Evolutionary conservation across 2,888 invertebrate genomes (phyloP).

Genomic region (Caenorhabditis parvicauda): DNA sequence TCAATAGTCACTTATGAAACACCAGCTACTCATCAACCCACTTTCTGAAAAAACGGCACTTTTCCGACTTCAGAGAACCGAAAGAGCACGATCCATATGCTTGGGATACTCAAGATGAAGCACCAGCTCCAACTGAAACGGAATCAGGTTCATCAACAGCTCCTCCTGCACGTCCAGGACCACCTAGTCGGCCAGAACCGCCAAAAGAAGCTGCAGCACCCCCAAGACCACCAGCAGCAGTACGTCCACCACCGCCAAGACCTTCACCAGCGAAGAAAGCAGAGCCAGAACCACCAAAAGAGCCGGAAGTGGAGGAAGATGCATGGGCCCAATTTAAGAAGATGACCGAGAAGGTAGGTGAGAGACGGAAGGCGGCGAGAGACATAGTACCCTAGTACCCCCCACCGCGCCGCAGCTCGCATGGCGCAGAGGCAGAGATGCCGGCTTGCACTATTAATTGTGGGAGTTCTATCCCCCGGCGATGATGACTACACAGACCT

Average conservation of each 20-base stretch:
- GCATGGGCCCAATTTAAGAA: slow-evolving; percentile 59
- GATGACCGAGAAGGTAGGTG: slow-evolving; percentile 56
- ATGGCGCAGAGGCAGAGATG: slow-evolving; percentile 17
- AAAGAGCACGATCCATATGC: slow-evolving; percentile 48
- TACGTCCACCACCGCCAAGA: slow-evolving; percentile 40
- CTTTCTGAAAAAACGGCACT: no score
- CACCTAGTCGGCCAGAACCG: slow-evolving; percentile 35
- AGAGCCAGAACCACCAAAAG: slow-evolving; percentile 17
- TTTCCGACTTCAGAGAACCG: slow-evolving; percentile 27
- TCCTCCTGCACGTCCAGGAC: slow-evolving; percentile 19
- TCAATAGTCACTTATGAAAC: no score
- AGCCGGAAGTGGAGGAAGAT: slow-evolving; percentile 55
- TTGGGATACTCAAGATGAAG: slow-evolving; percentile 38
- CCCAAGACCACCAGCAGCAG: slow-evolving; percentile 32
- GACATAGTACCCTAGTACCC: no score
- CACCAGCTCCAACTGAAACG: slow-evolving; percentile 4
- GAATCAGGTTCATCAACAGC: background rate
- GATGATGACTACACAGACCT: slow-evolving; percentile 34
- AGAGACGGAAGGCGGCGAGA: no score
- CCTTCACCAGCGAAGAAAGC: slow-evolving; percentile 30
- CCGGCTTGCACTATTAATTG: no score
- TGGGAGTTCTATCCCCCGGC: slow-evolving; percentile 15
- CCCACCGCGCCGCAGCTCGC: background rate
- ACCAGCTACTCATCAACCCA: no score
- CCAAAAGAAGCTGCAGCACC: slow-evolving; percentile 29